Conservation (phyloP, 2,797 vertebrate species). For the Choloepus didactylus region DNA sequence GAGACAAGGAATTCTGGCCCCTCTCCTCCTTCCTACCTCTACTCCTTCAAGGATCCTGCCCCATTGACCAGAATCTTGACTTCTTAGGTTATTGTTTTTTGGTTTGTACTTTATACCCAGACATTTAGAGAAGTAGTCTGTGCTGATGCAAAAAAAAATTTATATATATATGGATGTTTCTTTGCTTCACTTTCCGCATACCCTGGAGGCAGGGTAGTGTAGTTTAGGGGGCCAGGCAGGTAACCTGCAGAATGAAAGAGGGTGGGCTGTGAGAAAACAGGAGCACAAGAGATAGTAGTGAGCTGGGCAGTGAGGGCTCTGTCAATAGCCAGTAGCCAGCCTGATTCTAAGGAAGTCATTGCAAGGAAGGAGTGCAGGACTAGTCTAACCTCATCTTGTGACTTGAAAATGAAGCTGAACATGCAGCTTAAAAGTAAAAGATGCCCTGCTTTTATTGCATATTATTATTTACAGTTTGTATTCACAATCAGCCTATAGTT, state of each 20-base stretch:
- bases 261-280: neutral
- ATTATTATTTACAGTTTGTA: neutral
- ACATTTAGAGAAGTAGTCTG: neutral
- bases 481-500: neutral
- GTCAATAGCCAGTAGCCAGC: neutral
- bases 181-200: neutral
- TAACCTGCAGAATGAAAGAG: neutral
- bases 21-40: rapidly evolving
- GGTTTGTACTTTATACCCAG: neutral
- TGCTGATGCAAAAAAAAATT: neutral
- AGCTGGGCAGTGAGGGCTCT: neutral
- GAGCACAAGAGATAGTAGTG: no score
- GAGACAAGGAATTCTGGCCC: neutral
- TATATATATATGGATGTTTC: no score
- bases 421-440: no score
- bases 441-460: neutral
- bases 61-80: neutral
- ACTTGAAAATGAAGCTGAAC: neutral
- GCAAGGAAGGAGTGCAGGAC: neutral
- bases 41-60: neutral
- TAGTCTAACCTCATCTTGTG: neutral
- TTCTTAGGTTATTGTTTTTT: neutral
- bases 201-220: neutral
- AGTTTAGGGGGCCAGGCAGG: neutral
- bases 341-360: neutral